phyloP scores from a whole-genome alignment of 1,140 invertebrate species.

The Panagrolaimus sp. region DNA sequence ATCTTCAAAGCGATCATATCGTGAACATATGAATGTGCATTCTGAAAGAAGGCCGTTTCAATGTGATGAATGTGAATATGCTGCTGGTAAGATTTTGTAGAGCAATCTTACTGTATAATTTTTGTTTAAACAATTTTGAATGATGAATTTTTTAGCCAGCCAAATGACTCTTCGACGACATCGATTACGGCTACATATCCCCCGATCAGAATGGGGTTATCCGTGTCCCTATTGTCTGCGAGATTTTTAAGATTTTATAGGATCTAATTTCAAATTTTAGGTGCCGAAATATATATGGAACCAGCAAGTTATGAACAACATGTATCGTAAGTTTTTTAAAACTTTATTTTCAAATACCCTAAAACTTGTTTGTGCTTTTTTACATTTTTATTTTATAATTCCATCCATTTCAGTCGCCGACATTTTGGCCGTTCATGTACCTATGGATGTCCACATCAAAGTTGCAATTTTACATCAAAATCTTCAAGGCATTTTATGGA shows the following conservation, averaged over 20 bases:
- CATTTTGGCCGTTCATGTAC: conserved; percentile 51
- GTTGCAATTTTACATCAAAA: conserved; percentile 48
- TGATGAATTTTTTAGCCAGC: conserved; percentile 35
- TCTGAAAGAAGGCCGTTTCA: conserved; percentile 44
- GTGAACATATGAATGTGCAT: conserved; percentile 54
- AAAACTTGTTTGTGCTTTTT: too few species aligned
- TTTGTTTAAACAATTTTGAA: too few species aligned
- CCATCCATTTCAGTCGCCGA: conserved; percentile 30
- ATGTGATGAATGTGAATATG: conserved; percentile 54
- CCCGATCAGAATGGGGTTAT: conserved; percentile 49
- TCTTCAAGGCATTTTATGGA: conserved; percentile 53
- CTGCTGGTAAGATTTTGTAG: conserved; percentile 37
- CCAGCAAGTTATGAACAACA: conserved; percentile 57
- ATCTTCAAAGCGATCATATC: conserved; percentile 54
- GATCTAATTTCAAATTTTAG: too few species aligned
- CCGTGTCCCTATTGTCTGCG: conserved; percentile 53
- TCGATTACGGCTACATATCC: conserved; percentile 50
- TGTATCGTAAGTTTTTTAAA: conserved; percentile 37
- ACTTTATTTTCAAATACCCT: too few species aligned
- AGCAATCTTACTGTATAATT: too few species aligned
- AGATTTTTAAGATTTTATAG: too few species aligned
- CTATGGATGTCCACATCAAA: conserved; percentile 38
- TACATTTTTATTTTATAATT: conserved; percentile 8
- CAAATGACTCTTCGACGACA: conserved; percentile 57
- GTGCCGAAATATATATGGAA: conserved; percentile 52